Conservation (phyloP, 1,140 invertebrate species). For the Tetragnatha versicolor region DNA sequence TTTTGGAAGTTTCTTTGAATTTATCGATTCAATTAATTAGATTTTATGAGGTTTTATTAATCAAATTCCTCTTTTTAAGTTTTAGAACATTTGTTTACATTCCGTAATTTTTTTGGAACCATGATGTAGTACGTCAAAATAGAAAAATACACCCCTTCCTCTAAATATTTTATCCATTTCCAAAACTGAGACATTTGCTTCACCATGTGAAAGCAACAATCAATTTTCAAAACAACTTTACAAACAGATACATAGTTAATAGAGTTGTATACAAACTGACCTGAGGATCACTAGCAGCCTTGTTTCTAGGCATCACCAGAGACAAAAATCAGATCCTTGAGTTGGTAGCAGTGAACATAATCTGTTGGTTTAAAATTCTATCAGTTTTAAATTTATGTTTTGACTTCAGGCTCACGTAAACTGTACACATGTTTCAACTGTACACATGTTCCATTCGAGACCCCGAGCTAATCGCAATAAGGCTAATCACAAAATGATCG, state of each 20-base stretch:
- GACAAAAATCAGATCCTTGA: neutral
- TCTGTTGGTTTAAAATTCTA: neutral
- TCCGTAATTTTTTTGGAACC: neutral
- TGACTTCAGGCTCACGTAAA: neutral
- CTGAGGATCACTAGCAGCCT: conserved; percentile 20
- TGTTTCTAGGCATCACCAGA: neutral
- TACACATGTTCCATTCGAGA: neutral
- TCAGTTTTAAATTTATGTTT: neutral
- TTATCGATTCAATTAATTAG: too few relatives aligned
- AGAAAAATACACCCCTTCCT: neutral
- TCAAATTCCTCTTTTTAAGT: too few relatives aligned
- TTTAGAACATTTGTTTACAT: neutral
- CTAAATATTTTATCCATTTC: neutral
- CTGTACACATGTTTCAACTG: neutral
- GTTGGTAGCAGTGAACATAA: neutral
- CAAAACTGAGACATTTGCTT: neutral
- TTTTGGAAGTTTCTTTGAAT: too few relatives aligned
- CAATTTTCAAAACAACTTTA: neutral
- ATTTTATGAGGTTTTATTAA: too few relatives aligned
- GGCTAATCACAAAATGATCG: conserved; percentile 6
- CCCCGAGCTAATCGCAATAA: neutral
- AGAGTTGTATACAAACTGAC: neutral
- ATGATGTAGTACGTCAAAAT: neutral
- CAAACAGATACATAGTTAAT: neutral
- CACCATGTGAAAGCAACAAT: neutral